Percentiles rank a stretch among this genome's conserved stretches.
Conservation (phyloP, 2,888 invertebrate species). For the Cheilosia urbana region DNA sequence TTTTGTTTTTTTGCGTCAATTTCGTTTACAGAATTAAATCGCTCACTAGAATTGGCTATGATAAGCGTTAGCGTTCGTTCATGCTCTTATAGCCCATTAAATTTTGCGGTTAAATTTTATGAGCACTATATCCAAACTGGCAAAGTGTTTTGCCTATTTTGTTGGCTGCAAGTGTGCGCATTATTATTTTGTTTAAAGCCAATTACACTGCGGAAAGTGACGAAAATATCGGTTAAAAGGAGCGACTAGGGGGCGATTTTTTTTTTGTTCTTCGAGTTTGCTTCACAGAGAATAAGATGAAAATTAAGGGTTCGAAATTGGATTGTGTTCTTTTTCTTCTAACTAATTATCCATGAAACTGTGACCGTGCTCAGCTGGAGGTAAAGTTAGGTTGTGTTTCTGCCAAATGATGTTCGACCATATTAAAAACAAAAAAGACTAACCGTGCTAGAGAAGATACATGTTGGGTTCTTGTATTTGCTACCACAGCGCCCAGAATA, state of each 20-base stretch:
- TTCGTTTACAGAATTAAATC: constrained; percentile 64
- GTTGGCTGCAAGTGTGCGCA: constrained; percentile 18
- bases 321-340: too few species aligned
- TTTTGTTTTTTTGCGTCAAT: constrained; percentile 53
- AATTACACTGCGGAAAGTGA: neutral
- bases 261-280: too few species aligned
- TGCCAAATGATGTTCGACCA: too few species aligned
- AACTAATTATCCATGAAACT: too few species aligned
- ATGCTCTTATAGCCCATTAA: constrained; percentile 46
- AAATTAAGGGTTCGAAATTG: too few species aligned
- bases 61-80: constrained; percentile 68
- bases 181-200: constrained; percentile 36
- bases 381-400: too few species aligned
- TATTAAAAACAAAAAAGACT: too few species aligned
- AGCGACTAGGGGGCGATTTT: neutral
- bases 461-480: too few species aligned
- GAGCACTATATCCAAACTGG: constrained; percentile 64
- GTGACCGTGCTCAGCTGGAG: too few species aligned
- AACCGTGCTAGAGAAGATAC: too few species aligned
- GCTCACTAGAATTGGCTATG: constrained; percentile 67
- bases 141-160: constrained; percentile 38
- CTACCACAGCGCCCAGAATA: too few species aligned
- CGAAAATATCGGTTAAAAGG: neutral
- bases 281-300: too few species aligned
- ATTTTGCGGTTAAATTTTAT: constrained; percentile 62